A percentile compares a stretch with the other conserved stretches of the same genome.
phyloP scores from a whole-genome alignment of 2,113 vertebrate species.

The Dromiciops gliroides region DNA sequence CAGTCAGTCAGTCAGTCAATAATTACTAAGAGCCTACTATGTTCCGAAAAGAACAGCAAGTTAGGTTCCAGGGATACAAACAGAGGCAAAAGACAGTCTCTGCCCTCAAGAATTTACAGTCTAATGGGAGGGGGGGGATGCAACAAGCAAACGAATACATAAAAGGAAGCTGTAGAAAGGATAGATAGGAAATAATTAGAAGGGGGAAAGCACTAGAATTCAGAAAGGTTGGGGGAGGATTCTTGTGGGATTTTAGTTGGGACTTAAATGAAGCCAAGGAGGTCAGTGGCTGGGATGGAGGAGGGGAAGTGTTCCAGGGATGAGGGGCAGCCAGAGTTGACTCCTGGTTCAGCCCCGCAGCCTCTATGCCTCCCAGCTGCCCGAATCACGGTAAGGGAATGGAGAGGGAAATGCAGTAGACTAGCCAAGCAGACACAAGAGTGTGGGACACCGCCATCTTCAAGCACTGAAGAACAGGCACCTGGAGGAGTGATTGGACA shows the following conservation, averaged over 20 bases:
- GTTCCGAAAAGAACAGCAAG: neutral
- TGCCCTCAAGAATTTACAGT: slow-evolving; percentile 26
- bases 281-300: no score
- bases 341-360: no score
- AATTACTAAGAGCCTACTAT: neutral
- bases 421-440: no score
- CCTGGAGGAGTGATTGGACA: no score
- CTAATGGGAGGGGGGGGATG: neutral
- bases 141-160: no score
- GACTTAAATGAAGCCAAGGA: slow-evolving; percentile 18
- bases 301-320: no score
- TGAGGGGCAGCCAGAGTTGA: no score
- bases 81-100: slow-evolving; percentile 44
- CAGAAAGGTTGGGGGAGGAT: slow-evolving; percentile 4
- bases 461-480: no score
- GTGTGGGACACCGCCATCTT: no score
- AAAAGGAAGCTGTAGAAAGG: slow-evolving; percentile 32
- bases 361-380: no score
- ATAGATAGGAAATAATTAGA: slow-evolving; percentile 8
- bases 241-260: neutral
- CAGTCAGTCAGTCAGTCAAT: neutral
- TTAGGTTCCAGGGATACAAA: slow-evolving; percentile 16
- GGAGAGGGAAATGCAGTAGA: no score
- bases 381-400: no score
- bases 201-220: slow-evolving; percentile 12